phyloP scores from a whole-genome alignment of 2,888 invertebrate species.

The Sinhomidia bicolor region DNA sequence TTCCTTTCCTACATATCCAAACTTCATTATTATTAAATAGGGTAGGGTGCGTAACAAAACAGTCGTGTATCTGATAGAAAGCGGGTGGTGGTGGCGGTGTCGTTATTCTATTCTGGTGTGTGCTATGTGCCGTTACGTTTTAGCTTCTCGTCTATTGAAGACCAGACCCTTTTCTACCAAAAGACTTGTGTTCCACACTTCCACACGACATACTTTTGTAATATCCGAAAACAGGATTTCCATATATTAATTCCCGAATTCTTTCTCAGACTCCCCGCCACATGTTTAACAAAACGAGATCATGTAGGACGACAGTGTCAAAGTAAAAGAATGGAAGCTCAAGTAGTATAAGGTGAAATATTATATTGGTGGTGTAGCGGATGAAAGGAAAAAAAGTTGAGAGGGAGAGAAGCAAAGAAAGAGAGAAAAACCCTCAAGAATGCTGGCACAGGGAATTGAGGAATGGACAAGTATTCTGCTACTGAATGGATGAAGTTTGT shows the following conservation, averaged over 20 bases:
- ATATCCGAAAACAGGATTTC: conserved; percentile 64
- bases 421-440: conserved; percentile 19
- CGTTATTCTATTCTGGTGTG: neutral
- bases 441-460: conserved; percentile 42
- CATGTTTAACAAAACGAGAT: conserved; percentile 52
- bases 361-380: neutral
- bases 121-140: neutral
- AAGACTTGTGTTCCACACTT: neutral
- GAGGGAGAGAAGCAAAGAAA: too few relatives aligned
- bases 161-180: neutral
- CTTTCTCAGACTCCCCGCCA: conserved; percentile 44
- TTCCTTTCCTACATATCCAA: neutral
- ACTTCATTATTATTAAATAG: conserved; percentile 17
- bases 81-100: conserved; percentile 6
- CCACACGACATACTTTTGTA: conserved; percentile 14
- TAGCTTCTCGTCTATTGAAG: neutral
- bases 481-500: conserved; percentile 55
- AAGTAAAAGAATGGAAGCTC: conserved; percentile 30
- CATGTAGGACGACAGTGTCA: conserved; percentile 33
- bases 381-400: neutral
- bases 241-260: conserved; percentile 66
- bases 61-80: conserved; percentile 5
- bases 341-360: conserved; percentile 1
- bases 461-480: conserved; percentile 47
- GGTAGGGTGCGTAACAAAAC: neutral